A percentile compares a stretch with the other conserved stretches of the same genome.
Conservation (phyloP, 1,140 invertebrate species). For the Zaprionus tsacasi region DNA sequence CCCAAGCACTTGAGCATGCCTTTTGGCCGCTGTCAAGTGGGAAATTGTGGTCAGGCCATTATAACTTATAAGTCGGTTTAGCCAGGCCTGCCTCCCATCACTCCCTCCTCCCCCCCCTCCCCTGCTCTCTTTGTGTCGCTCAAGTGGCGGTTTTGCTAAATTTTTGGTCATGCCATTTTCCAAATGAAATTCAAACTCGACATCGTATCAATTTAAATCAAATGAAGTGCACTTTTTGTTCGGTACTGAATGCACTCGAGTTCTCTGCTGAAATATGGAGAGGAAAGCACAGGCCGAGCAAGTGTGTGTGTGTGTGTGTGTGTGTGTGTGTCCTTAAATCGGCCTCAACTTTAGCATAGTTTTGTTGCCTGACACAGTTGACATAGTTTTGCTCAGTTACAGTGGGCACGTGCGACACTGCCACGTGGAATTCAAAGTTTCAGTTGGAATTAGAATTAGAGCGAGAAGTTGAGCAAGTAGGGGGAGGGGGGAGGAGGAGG, state of each 20-base stretch:
- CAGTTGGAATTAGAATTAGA: conserved; percentile 6
- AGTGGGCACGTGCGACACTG: conserved; percentile 68
- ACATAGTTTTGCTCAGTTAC: conserved; percentile 57
- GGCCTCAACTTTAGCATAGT: conserved; percentile 71
- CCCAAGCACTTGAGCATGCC: conserved; percentile 76
- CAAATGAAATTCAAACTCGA: conserved; percentile 75
- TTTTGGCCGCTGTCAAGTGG: conserved; percentile 73
- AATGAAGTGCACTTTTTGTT: conserved; percentile 77
- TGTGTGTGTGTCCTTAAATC: conserved; percentile 68
- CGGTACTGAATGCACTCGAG: conserved; percentile 33
- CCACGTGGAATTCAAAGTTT: conserved; percentile 37
- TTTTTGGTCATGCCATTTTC: conserved; percentile 60
- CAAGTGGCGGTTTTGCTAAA: conserved; percentile 39
- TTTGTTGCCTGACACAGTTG: conserved; percentile 43
- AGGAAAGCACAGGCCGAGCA: conserved; percentile 33
- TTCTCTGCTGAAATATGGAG: conserved; percentile 48
- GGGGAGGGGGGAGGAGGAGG: conserved; percentile 8
- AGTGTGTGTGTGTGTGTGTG: conserved; percentile 50
- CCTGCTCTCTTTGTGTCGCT: conserved; percentile 3
- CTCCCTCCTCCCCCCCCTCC: conserved; percentile 2
- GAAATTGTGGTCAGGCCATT: conserved; percentile 79
- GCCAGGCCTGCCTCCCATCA: not conserved
- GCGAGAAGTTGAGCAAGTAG: not conserved
- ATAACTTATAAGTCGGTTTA: conserved; percentile 65
- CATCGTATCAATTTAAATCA: conserved; percentile 80